Base-by-base conservation (phyloP, 2,888 invertebrate genomes). In the Lochmaea crataegi region DNA sequence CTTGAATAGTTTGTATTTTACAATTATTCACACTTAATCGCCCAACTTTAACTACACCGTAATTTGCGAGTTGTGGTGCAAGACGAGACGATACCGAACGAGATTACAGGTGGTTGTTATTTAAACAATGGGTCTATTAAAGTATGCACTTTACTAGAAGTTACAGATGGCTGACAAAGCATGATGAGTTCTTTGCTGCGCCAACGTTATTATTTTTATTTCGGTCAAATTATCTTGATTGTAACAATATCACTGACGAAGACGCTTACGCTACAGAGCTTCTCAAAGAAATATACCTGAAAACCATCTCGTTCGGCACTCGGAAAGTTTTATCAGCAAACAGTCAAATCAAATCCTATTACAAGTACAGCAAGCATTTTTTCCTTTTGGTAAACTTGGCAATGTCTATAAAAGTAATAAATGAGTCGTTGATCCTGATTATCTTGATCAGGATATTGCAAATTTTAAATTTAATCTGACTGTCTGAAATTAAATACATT, bases 91-190 rank as follows among this genome's bases (percentile, higher is more conserved):
- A 38, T 38, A 38, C n/a, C 26, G 42, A 53, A 42, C 14, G 48
- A 68, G 58, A n/a, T 58, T 70, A 72, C 70, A 70, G 75, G 57
- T 58, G 57, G 41, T 61, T 9, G 11, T 63, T 57, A 18, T 56
- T 67, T 69, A 51, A 77, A 78, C 78, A 77, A 78, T 77, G 78
- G 78, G 60, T 58, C 74, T 74, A 77, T 78, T 76, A 74, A 71
- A 74, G 53, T 79, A 80, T 81, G 79, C 83, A 82, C 82, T 81
- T 83, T 80, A 79, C 80, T 71, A 69, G 38, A 70, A 67, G 80
- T 83, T 75, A 79, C 80, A 80, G 78, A 75, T 82, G 83, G 80
- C 73, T 80, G 79, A 71, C 73, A 80, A 78, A 80, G 79, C 83
- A 79, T 80, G 77, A 74, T 80, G 76, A 77, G 75, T 67, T 75